phyloP scores from a whole-genome alignment of 2,888 invertebrate genomes.

The Morpho deidamia region DNA sequence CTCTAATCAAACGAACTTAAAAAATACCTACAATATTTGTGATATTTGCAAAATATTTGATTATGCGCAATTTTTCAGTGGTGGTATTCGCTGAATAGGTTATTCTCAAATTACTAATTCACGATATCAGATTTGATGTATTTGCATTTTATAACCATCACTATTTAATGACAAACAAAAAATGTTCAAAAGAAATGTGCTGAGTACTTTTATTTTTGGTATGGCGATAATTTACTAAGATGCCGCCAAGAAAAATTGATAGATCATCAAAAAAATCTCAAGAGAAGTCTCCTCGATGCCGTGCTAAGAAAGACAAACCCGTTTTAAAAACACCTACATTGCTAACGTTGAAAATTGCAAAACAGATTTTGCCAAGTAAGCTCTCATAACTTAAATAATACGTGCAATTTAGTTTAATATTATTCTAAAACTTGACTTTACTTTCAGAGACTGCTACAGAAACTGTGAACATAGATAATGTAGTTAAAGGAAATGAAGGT shows the following conservation, averaged over 20 bases:
- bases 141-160: neutral
- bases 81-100: neutral
- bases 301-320: slow-evolving; percentile 28
- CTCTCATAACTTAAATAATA: no score
- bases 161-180: neutral
- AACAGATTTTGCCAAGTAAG: neutral
- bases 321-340: slow-evolving; percentile 31
- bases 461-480: no score
- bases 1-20: no score
- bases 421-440: no score
- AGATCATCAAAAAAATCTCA: slow-evolving; percentile 12
- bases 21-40: no score
- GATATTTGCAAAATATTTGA: no score
- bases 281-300: slow-evolving; percentile 19
- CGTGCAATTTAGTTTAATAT: no score
- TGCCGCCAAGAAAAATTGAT: slow-evolving; percentile 35
- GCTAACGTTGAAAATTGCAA: slow-evolving; percentile 25
- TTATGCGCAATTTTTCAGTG: no score
- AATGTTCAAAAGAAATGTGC: neutral
- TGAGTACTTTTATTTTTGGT: slow-evolving; percentile 1
- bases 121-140: neutral
- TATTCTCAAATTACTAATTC: neutral
- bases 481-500: no score
- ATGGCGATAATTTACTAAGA: slow-evolving; percentile 14
- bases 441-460: no score